Evolutionary conservation across 2,888 invertebrate genomes (phyloP), one percentile per base, ranked within the genome.

Genomic region (Epsilonema sp.): DNA sequence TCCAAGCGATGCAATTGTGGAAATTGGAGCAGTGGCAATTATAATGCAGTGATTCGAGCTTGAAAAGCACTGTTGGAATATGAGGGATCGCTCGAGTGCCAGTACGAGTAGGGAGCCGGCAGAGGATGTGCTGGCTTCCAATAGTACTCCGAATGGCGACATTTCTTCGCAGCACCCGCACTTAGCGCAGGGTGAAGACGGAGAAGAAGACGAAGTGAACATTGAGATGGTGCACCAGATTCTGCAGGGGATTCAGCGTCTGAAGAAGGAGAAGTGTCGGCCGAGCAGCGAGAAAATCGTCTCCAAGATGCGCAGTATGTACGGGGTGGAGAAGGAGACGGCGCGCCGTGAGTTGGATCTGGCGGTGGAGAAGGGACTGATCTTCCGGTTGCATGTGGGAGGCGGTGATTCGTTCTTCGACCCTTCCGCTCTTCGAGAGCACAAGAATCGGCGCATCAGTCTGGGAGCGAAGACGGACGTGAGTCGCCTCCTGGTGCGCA

Each of bases 171-270:
- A n/a, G n/a, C n/a, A n/a, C n/a, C 78, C 80, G 53, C 81, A 81
- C 63, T 77, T 79, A 61, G 79, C 79, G 56, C 76, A 77, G 49
- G 59, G 57, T 13, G 78, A 79, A 59, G 78, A 78, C 61, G 78
- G 77, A 19, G 71, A 76, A 42, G 77, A 76, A 49, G 76, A 74
- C 49, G 76, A 56, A 44, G 54, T 76, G 4, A 74, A 62, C 45
- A 61, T 61, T 22, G 16, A 16, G 31, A 13, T 31, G 11, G 31
- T 31, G 11, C 31, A 31, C 31, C 8, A 31, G 31, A 31, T 31
- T 16, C 39, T 39, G 20, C 16, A 21, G 8, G 21, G 20, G 5
- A 39, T 39, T 5, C 8, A 5, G 16, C 8, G 8, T n/a, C 39
- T 39, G 39, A 11, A 20, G 16, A 39, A 39, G n/a, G 20, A 39